A percentile compares a stretch with the other conserved stretches of the same genome.
Conservation (phyloP, 2,113 vertebrate genomes). For the Bambusicola thoracicus region DNA sequence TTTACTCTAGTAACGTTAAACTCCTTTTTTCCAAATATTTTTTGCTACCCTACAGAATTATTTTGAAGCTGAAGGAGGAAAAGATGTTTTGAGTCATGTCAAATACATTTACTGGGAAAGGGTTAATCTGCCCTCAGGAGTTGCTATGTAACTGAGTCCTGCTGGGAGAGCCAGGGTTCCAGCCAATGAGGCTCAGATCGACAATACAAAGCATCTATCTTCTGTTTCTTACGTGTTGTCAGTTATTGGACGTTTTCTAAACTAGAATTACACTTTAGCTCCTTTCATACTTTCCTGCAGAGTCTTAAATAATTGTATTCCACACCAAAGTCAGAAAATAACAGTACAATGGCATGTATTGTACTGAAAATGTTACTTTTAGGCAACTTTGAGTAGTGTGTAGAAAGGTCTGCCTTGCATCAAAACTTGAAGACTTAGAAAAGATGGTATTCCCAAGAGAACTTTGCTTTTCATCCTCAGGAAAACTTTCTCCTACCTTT, state of each 20-base stretch:
- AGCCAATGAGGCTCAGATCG: constrained; percentile 20
- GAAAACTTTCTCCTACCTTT: background rate
- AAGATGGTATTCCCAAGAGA: background rate
- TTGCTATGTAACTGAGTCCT: constrained; percentile 58
- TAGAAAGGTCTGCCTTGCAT: background rate
- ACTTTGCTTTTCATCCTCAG: background rate
- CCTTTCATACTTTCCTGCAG: constrained; percentile 28
- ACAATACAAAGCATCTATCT: constrained; percentile 61
- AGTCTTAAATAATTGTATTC: constrained; percentile 59
- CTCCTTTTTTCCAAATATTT: background rate
- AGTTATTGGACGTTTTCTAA: constrained; percentile 59
- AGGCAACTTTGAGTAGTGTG: background rate
- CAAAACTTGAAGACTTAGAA: constrained; percentile 3
- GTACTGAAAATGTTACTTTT: background rate
- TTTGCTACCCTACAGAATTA: background rate
- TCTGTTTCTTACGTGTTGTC: constrained; percentile 40
- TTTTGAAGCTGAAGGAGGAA: background rate
- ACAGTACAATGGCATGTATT: background rate
- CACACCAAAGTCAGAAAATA: constrained; percentile 25
- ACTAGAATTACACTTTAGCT: constrained; percentile 54
- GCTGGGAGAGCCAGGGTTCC: constrained; percentile 41
- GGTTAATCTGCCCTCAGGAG: constrained; percentile 57
- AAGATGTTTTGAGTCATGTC: constrained; percentile 7
- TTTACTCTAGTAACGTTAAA: background rate
- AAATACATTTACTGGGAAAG: background rate